phyloP scores from a whole-genome alignment of 2,888 invertebrate species.

The Nephrotoma flavescens region DNA sequence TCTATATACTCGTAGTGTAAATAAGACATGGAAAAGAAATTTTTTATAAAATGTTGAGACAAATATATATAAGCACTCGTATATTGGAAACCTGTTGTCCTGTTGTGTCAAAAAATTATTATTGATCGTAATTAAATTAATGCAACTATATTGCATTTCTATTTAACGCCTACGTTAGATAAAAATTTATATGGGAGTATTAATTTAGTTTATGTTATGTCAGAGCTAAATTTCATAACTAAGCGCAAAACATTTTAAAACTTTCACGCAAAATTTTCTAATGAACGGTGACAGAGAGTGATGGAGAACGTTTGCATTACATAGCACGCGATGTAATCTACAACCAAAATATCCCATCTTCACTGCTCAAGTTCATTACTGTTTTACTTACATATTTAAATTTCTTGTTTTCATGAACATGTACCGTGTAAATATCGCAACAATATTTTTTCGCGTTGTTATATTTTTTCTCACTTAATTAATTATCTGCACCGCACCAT shows the following conservation, averaged over 20 bases:
- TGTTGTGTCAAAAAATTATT: neutral
- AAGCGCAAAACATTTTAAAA: neutral
- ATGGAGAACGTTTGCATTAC: neutral
- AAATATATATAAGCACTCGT: neutral
- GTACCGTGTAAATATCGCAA: neutral
- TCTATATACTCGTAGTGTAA: neutral
- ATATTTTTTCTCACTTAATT: neutral
- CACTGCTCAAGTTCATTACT: neutral
- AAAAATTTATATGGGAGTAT: neutral
- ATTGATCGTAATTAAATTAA: neutral
- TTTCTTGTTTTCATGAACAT: neutral
- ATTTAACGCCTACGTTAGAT: neutral
- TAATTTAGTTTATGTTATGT: neutral
- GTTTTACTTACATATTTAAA: neutral
- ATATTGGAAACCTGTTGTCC: neutral
- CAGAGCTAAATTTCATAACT: neutral
- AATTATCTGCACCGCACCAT: neutral
- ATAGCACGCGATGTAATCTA: neutral
- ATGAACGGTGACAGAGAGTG: neutral
- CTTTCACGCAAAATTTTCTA: neutral
- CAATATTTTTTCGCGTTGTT: neutral
- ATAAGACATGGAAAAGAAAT: neutral
- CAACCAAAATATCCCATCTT: neutral
- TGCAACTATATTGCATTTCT: neutral
- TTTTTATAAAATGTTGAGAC: neutral